Base-by-base conservation (phyloP, 2,888 invertebrate species). In the Eupithecia exiguata region DNA sequence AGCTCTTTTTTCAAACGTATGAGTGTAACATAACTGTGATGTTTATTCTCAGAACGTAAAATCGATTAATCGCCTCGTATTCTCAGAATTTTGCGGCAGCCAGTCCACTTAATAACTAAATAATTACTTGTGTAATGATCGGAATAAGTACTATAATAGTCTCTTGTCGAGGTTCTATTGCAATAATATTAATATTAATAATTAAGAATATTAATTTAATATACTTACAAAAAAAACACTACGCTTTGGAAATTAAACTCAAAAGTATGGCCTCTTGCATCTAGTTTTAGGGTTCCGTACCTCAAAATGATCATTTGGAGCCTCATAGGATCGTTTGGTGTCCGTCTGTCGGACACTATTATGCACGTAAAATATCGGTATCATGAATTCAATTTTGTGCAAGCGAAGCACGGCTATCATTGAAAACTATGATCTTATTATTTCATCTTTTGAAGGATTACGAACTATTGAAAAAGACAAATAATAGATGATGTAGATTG, bases 1-100 rank as follows among this genome's bases (percentile, higher is more conserved):
- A 21, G 46, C 6, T 18, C 7, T 14, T 12, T 35, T 62, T 7
- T 9, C 38, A 1, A 5, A 21, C n/a, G 16, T 25, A 35, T 10
- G 25, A 69, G 12, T n/a, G 49, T 30, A 43, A 21, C 58, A 61
- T 62, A 18, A 40, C n/a, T 18, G 5, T n/a, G 38, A 30, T 69
- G 40, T 40, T 40, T 69, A 43, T 69, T 69, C 69, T 40, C 38
- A 30, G 69, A 69, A 69, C 43, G 49, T 10, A 1, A 12, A 58
- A 69, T 69, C 69, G 69, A 69, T 69, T 43, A 18, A 53, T 69
- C 7, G 40, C 40, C 18, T 43, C 12, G 30, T 30, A 62, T 69
- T 61, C 61, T 43, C 7, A 30, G 69, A 43, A 61, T 30, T 43
- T 30, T 7, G 35, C 30, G 62, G 62, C 35, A 4, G 6, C 65